Evolutionary conservation across 2,113 vertebrate genomes (phyloP), one percentile per base, ranked within the genome.

Genomic region (Parus major): DNA sequence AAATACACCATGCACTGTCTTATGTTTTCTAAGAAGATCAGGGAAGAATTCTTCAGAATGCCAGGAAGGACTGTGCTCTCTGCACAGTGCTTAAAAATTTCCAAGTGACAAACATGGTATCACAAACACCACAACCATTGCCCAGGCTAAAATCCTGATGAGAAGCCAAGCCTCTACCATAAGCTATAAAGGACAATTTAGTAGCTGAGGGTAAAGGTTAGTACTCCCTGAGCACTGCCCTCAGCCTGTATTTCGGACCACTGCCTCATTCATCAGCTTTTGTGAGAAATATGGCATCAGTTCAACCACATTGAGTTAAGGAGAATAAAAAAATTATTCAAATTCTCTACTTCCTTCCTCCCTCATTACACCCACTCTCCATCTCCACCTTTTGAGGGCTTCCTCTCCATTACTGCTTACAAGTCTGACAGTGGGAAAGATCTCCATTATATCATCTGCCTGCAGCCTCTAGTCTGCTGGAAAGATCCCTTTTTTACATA

Each of bases 341-440:
- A 94, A 93, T 88, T 88, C 80, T 64, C 27, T 78, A 60, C 82
- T 94, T 93, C 86, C 89, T 86, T 95, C 83, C 68, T 95, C 89
- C 44, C 46, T 95, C 86, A 95, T 86, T 88, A 94, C 95, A 94
- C 91, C 86, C 83, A 96, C 93, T 89, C 83, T 94, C 68, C 50
- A 82, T 87, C 70, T 90, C 83, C 86, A 95, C 68, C 83, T 92
- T 83, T 73, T 79, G 72, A 92, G 80, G 87, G 89, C 57, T 92
- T 96, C 92, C 91, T 87, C 80, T 90, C 82, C 72, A 70, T 70
- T 65, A 93, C 0, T 95, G 77, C 94, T 96, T 91, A 49, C 49
- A 90, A 90, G 72, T 79, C 79, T 95, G 90, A 90, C 66, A 92
- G 83, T 53, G 31, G 84, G 65, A 75, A 91, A 93, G 68, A 90